Base-by-base conservation (phyloP, 2,888 invertebrate genomes). In the Alloscopus bannaensis region DNA sequence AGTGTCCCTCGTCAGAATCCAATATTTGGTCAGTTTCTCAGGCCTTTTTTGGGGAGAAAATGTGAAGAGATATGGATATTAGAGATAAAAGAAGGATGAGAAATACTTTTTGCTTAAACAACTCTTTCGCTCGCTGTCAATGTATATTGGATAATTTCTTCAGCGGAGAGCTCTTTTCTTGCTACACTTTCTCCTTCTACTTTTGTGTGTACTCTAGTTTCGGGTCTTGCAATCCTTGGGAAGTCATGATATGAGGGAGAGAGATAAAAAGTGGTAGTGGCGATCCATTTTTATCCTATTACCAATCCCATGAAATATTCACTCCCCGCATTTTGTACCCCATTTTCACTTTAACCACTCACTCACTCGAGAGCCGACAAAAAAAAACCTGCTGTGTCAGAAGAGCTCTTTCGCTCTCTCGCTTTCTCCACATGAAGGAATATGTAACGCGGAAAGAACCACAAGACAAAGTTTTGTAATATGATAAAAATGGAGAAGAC, bases 11-110 rank as follows among this genome's bases (percentile, higher is more conserved):
- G n/a, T n/a, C 2, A 52, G 62, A 64, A 84, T 78, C 65, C 75
- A 50, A 70, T 73, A 71, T 40, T 75, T 70, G 71, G 45, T 73
- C 65, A 79, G 22, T 20, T 70, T 80, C n/a, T 82, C 57, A 8
- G 82, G 83, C 50, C 81, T 69, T n/a, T n/a, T n/a, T n/a, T 11
- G 83, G 80, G 69, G 79, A 83, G 55, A 55, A 55, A 55, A 47
- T 11, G n/a, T n/a, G n/a, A n/a, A 18, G 50, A 50, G 6, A 50
- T n/a, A 50, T 13, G 18, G 6, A 18, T n/a, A 18, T 13, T 50
- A 8, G 18, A 50, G 18, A 20, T 50, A 6, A 20, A 18, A 20
- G 50, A 50, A 18, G 18, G 50, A 16, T 18, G 50, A 50, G 16
- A 29, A 1, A n/a, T n/a, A n/a, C n/a, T n/a, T n/a, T n/a, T n/a